Evolutionary conservation across 2,113 vertebrate species (phyloP).

Genomic region (Oryzias javanicus): DNA sequence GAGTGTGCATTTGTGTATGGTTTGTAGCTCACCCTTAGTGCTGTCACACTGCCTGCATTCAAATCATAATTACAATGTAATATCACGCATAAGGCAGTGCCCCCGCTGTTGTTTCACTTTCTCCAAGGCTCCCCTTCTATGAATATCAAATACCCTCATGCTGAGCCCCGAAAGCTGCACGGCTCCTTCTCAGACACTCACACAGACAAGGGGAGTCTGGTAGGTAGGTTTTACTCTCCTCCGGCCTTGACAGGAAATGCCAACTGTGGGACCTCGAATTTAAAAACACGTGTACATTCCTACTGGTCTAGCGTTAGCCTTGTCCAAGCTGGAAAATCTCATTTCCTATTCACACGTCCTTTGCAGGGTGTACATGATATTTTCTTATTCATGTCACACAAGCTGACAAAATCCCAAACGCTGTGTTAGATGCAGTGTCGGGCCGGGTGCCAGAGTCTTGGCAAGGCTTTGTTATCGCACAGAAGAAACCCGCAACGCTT

Average conservation of each 20-base stretch:
- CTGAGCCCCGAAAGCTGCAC: constrained; percentile 73
- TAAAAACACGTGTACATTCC: constrained; percentile 52
- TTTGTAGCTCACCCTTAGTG: constrained; percentile 45
- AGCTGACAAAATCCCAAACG: constrained; percentile 54
- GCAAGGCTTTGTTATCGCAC: constrained; percentile 27
- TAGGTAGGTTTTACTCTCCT: constrained; percentile 36
- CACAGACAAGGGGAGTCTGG: constrained; percentile 5
- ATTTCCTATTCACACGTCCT: constrained; percentile 53
- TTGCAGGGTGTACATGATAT: constrained; percentile 31
- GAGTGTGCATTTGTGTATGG: constrained; percentile 35
- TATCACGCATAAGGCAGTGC: constrained; percentile 70
- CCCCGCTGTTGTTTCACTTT: constrained; percentile 74
- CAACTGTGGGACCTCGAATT: constrained; percentile 52
- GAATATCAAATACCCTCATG: constrained; percentile 79
- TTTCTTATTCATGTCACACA: constrained; percentile 64
- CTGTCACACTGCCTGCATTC: constrained; percentile 60
- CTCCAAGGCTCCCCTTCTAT: constrained; percentile 73
- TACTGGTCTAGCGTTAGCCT: constrained; percentile 60
- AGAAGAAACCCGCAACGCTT: constrained; percentile 31
- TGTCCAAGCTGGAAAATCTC: constrained; percentile 53
- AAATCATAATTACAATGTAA: constrained; percentile 81
- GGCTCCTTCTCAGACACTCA: constrained; percentile 61
- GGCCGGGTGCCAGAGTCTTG: constrained; percentile 43
- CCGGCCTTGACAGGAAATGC: constrained; percentile 64
- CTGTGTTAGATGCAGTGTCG: constrained; percentile 50